phyloP scores from a whole-genome alignment of 2,888 invertebrate species.

The Zhuqinia jingwanae region DNA sequence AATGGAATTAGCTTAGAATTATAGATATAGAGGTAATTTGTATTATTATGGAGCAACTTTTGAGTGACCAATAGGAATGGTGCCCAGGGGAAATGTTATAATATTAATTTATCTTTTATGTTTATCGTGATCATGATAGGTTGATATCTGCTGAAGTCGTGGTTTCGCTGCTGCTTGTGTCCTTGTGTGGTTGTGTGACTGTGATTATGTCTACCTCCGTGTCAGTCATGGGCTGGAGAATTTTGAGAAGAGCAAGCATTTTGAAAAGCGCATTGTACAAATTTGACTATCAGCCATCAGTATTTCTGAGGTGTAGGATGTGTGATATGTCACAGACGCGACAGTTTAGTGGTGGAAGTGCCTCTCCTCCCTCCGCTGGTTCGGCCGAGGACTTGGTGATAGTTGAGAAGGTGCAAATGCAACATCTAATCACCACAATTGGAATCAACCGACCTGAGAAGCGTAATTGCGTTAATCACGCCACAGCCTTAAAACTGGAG shows the following conservation, averaged over 20 bases:
- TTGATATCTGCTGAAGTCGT: too few species aligned
- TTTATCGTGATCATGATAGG: too few species aligned
- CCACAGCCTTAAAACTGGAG: conserved; percentile 86
- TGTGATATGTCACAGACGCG: neutral
- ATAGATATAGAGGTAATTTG: too few species aligned
- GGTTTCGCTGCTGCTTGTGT: too few species aligned
- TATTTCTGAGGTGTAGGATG: neutral
- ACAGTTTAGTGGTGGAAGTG: neutral
- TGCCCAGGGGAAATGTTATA: too few species aligned
- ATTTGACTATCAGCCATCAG: neutral
- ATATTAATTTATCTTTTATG: too few species aligned
- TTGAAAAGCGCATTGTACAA: neutral
- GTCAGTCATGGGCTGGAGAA: neutral
- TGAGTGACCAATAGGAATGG: too few species aligned
- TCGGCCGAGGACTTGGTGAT: conserved; percentile 47
- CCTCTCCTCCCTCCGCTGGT: neutral
- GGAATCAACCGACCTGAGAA: conserved; percentile 92
- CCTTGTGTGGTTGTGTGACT: too few species aligned
- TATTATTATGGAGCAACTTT: too few species aligned
- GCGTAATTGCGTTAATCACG: conserved; percentile 90
- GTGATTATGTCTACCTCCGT: neutral
- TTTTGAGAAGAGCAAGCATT: neutral
- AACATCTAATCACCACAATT: conserved; percentile 85
- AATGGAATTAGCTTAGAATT: too few species aligned
- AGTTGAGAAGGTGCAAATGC: conserved; percentile 66